These are phyloP conservation scores for Trileptium ribeirensis DNA, from an alignment of 2,888 invertebrate genomes.

Conservation along the genomic window DNA sequence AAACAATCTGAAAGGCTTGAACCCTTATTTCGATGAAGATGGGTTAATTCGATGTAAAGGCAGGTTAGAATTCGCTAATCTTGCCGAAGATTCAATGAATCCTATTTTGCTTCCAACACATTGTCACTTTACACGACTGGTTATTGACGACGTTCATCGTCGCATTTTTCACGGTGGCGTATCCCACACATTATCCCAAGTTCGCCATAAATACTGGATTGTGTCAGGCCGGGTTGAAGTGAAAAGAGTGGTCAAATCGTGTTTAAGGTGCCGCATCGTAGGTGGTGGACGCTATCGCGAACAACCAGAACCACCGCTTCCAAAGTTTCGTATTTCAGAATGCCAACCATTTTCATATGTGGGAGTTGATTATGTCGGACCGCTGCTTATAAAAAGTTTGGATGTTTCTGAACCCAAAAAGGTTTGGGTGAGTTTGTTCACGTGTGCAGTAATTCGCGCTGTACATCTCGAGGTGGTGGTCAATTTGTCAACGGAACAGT, in stretches of 20 bases:
- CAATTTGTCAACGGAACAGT: slow-evolving; percentile 43
- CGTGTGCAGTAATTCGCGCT: slow-evolving; percentile 13
- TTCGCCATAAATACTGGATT: too few relatives aligned
- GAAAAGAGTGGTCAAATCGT: slow-evolving; percentile 13
- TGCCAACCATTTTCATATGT: neutral
- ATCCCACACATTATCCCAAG: slow-evolving; percentile 9
- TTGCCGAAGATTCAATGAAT: neutral
- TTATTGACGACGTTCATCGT: slow-evolving; percentile 10
- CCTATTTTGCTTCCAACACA: slow-evolving; percentile 19
- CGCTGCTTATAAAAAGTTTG: neutral
- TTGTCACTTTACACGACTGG: slow-evolving; percentile 12
- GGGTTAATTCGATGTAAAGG: slow-evolving; percentile 17
- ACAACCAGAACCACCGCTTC: neutral
- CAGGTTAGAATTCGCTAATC: neutral
- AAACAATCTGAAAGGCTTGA: neutral
- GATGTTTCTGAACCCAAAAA: neutral
- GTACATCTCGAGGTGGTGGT: slow-evolving; percentile 15
- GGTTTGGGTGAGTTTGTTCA: slow-evolving; percentile 21
- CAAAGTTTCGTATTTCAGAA: neutral
- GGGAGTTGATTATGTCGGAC: slow-evolving; percentile 14
- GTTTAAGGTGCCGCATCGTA: neutral
- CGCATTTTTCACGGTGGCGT: neutral
- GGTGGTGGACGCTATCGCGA: neutral
- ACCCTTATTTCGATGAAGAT: slow-evolving; percentile 7
- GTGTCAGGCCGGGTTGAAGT: neutral